Percentiles rank a stretch among this genome's conserved stretches.
phyloP scores from a whole-genome alignment of 2,888 invertebrate species.

The Polymixis lichenea region DNA sequence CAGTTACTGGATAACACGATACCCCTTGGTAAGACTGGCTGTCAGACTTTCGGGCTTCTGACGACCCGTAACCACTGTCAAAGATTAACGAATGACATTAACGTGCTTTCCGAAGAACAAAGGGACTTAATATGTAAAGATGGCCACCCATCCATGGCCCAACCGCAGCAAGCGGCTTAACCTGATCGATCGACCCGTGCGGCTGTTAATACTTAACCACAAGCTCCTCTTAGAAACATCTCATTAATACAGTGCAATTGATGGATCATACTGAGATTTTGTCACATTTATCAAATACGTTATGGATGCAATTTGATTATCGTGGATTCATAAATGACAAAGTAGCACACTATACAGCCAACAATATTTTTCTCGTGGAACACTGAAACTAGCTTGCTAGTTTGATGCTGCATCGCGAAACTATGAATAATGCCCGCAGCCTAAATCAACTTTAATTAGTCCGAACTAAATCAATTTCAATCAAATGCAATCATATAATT shows the following conservation, averaged over 20 bases:
- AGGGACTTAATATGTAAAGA: no score
- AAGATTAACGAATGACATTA: no score
- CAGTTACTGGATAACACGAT: no score
- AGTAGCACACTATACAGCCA: neutral
- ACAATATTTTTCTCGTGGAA: neutral
- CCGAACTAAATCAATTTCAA: conserved; percentile 52
- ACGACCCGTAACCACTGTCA: no score
- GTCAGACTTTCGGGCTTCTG: no score
- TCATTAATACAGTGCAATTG: neutral
- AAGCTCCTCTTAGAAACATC: no score
- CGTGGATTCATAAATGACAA: neutral
- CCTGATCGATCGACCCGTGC: no score
- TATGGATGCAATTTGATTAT: neutral
- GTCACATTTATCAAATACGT: neutral
- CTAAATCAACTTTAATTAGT: conserved; percentile 58
- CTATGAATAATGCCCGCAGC: conserved; percentile 28
- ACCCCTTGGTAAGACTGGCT: no score
- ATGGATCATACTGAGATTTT: neutral
- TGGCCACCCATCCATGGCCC: no score
- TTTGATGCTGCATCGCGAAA: conserved; percentile 47
- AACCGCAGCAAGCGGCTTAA: no score
- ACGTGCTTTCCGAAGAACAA: no score
- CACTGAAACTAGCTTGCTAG: neutral
- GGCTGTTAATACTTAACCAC: no score
- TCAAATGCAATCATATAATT: conserved; percentile 54